Evolutionary conservation across 2,797 vertebrate genomes (phyloP).

Genomic region (Mus spretus): DNA sequence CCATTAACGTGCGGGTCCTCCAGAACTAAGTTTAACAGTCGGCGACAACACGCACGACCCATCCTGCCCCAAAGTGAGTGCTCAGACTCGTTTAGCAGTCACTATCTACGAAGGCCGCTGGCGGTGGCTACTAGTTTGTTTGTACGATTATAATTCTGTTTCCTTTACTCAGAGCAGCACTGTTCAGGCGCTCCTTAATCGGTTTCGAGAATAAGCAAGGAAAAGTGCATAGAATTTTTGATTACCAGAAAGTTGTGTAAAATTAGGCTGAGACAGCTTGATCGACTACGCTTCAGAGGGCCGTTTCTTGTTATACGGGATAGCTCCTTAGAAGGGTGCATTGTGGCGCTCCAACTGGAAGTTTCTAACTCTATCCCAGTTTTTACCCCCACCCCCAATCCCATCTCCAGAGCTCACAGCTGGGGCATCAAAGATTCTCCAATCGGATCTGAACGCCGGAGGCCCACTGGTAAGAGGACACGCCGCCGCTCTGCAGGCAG

Average conservation of each 20-base stretch:
- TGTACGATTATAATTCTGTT: no score
- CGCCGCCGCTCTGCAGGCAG: background rate
- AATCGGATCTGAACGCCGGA: background rate
- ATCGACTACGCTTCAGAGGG: conserved; percentile 22
- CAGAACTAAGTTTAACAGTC: background rate
- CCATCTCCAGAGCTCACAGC: background rate
- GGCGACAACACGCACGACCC: background rate
- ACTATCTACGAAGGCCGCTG: background rate
- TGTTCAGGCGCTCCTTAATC: background rate
- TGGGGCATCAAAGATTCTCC: background rate
- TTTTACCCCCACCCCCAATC: background rate
- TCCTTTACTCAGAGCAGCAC: background rate
- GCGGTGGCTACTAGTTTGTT: background rate
- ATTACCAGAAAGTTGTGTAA: conserved; percentile 17
- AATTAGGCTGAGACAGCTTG: background rate
- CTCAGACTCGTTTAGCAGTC: background rate
- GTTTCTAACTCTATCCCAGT: background rate
- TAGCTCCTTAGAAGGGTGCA: background rate
- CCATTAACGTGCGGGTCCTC: background rate
- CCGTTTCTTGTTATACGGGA: conserved; percentile 62
- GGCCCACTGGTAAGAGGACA: background rate
- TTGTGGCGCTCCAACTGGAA: background rate
- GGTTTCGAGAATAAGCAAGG: conserved; percentile 57
- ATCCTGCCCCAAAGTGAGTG: background rate
- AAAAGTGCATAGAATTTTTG: conserved; percentile 52